Base-by-base conservation (phyloP, 1,140 invertebrate species). In the Sarcophaga peregrina region DNA sequence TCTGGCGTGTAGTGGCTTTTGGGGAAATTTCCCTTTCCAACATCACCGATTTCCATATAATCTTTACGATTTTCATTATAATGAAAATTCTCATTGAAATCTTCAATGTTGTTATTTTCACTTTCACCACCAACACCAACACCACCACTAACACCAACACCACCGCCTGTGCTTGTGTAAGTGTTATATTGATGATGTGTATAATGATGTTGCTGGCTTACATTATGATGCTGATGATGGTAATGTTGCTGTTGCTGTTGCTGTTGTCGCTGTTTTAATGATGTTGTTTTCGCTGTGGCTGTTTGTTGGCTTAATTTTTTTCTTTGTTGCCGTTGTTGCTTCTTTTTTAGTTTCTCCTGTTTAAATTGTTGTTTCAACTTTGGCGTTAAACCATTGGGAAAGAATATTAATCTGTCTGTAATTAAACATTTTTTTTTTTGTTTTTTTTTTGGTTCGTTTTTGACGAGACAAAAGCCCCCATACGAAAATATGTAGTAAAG, bases 351-450 rank as follows among this genome's bases (percentile, higher is more conserved):
- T 15, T 83, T 68, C 15, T 83, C 50, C 80, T 89, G 72, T 85
- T 52, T 84, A 86, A 76, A 74, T 78, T 82, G 76, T 82, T 82
- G 83, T 47, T 78, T 82, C 17, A 82, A 80, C 62, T 83, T 82
- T 20, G 80, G 83, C 68, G 88, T 86, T 86, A 88, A 86, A 81
- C 88, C 88, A 83, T 89, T 89, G 81, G 88, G 88, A 84, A 89
- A 89, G 87, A 89, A 89, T 86, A 89, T 89, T 86, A 89, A 84
- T 89, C 88, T 89, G 87, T 89, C 88, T 89, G 88, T 82, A 89
- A 89, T 37, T 37, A 75, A 83, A 76, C 76, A 76, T 50, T 37
- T 37, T 37, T 37, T 37, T 37, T 37, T n/a, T n/a, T 68, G 58
- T 68, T 68, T 11, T 68, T 15, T 68, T 20, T 17, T 68, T 68